A percentile compares a stretch with the other conserved stretches of the same genome.
Evolutionary conservation across 2,797 vertebrate genomes (phyloP).

Genomic region (Xerus rutilus): DNA sequence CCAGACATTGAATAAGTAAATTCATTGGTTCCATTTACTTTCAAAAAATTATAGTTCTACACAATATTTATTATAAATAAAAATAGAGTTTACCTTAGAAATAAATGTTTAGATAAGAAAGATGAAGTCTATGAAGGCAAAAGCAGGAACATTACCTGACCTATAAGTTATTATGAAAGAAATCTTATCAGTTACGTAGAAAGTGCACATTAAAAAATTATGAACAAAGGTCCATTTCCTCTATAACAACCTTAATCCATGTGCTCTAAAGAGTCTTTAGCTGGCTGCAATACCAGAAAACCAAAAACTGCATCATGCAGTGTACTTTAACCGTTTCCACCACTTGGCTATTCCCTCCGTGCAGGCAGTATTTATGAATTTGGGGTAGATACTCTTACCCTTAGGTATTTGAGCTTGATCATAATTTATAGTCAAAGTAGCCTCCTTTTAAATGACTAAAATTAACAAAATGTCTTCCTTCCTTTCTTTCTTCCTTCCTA

Average conservation of each 20-base stretch:
- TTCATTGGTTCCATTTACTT: not conserved
- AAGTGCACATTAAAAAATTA: not conserved
- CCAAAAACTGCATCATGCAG: not conserved
- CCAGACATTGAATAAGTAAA: not conserved
- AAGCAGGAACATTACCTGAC: not conserved
- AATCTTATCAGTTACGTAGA: not conserved
- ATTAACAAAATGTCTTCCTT: not conserved
- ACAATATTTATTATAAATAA: not conserved
- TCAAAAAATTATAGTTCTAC: constrained; percentile 6
- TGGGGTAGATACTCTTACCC: not conserved
- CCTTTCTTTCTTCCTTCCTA: not conserved
- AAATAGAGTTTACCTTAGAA: constrained; percentile 3
- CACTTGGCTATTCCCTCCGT: not conserved
- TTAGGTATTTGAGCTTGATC: constrained; percentile 9
- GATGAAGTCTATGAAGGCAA: not conserved
- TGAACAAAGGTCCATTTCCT: no score
- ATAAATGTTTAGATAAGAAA: not conserved
- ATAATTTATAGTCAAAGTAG: constrained; percentile 27
- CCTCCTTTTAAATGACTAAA: not conserved
- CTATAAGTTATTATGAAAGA: not conserved
- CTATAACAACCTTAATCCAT: not conserved
- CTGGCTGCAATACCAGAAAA: not conserved
- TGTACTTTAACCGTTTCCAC: not conserved
- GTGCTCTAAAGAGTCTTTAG: not conserved
- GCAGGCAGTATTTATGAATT: not conserved